Base-by-base conservation (phyloP, 2,113 vertebrate species). In the Odocoileus hemionus region DNA sequence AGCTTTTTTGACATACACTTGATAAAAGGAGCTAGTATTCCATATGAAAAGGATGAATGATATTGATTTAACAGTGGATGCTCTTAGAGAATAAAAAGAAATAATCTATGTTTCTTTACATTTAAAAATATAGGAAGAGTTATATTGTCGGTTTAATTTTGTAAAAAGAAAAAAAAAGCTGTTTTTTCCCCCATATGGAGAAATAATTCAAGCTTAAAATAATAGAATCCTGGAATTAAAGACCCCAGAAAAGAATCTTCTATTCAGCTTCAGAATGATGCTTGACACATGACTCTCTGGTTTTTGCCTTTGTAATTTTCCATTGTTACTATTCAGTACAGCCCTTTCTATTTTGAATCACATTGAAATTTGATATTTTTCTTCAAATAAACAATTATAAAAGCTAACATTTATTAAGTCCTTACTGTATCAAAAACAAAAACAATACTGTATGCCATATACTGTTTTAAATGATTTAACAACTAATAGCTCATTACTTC, bases 1-100 rank as follows among this genome's bases (percentile, higher is more conserved):
- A 76, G 11, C 30, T 55, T 94, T 70, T 89, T 30, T 36, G 19
- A 94, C 91, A 96, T 95, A 23, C 60, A 47, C 96, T 91, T 95
- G 79, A 94, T 87, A 83, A 89, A 94, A 26, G 26, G 19, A 88
- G 8, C 54, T 91, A 91, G 86, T 87, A 87, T 33, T 43, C 25
- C 23, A 95, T 57, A 52, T 21, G 7, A 21, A 96, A 91, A 89
- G n/a, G 47, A 52, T 76, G 14, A 74, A 84, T 76, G n/a, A 67
- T 93, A 89, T 25, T 45, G 47, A 50, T 91, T 85, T 95, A 92
- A 89, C 55, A 79, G 30, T 52, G 25, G 30, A 86, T 86, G 26
- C 26, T 89, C 36, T 57, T 64, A 52, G 28, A 86, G 1, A 25
- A 52, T 93, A 57, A 94, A 89, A 86, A 80, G 4, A 3, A 86